A percentile compares a stretch with the other conserved stretches of the same genome.
These are phyloP conservation scores for Melospiza georgiana DNA, from an alignment of 2,113 vertebrate species.

Conservation along the genomic window DNA sequence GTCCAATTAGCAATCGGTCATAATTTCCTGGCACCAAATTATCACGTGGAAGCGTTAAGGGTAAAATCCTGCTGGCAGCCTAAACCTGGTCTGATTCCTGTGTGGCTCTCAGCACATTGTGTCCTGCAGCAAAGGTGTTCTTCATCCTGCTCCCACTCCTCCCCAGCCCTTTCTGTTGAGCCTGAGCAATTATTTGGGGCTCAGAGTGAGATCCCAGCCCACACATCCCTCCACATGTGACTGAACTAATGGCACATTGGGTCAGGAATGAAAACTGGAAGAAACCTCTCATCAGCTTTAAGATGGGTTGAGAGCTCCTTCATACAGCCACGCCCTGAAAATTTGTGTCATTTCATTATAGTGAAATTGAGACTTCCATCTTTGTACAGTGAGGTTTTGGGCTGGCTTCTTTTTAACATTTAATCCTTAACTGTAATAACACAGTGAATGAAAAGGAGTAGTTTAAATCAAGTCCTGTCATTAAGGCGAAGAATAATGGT, in stretches of 20 bases:
- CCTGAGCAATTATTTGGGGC: background rate
- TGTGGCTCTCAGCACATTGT: background rate
- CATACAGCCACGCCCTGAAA: background rate
- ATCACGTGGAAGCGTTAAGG: background rate
- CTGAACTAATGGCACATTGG: no score
- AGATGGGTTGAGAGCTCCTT: background rate
- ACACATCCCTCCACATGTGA: background rate
- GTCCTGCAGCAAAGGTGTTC: background rate
- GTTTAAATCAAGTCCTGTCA: conserved; percentile 12
- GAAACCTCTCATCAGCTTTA: rapidly evolving
- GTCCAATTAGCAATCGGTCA: background rate
- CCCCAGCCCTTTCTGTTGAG: background rate
- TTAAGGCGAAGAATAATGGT: background rate
- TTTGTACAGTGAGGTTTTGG: background rate
- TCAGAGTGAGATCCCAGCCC: background rate
- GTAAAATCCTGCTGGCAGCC: background rate
- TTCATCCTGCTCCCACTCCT: background rate
- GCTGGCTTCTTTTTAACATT: background rate
- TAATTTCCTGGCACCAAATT: background rate
- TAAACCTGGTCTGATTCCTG: rapidly evolving
- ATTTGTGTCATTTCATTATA: background rate
- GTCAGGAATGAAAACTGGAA: background rate
- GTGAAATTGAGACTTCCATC: background rate
- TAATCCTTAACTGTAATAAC: background rate
- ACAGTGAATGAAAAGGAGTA: background rate